A percentile compares a stretch with the other conserved stretches of the same genome.
These are phyloP conservation scores for Indicator indicator DNA, from an alignment of 2,113 vertebrate species.

Conservation along the genomic window DNA sequence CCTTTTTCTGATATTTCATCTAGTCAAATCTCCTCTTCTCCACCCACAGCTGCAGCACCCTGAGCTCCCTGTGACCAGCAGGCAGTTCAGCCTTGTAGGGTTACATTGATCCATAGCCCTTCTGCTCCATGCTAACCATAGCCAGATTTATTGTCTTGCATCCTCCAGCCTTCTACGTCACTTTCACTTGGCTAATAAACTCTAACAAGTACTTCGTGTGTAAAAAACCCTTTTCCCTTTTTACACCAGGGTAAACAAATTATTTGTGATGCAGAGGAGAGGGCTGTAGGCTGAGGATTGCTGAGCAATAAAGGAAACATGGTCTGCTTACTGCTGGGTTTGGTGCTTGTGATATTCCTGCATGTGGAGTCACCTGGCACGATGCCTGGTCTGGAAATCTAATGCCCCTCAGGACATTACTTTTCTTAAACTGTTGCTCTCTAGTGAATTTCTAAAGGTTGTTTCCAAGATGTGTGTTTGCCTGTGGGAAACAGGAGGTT, in stretches of 20 bases:
- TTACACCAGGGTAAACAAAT: slow-evolving; percentile 70
- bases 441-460: background rate
- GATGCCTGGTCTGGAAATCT: slow-evolving; percentile 32
- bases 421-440: slow-evolving; percentile 19
- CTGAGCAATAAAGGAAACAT: slow-evolving; percentile 56
- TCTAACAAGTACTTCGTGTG: background rate
- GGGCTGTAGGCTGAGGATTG: slow-evolving; percentile 35
- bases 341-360: slow-evolving; percentile 34
- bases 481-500: background rate
- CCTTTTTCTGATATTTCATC: background rate
- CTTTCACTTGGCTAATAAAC: slow-evolving; percentile 33
- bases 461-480: background rate
- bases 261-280: background rate
- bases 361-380: slow-evolving; percentile 53
- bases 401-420: slow-evolving; percentile 46
- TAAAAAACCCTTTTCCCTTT: slow-evolving; percentile 21
- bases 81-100: background rate
- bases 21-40: background rate
- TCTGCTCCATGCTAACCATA: background rate
- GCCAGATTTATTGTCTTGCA: slow-evolving; percentile 50
- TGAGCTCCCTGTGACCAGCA: background rate
- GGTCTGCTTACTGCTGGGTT: slow-evolving; percentile 28
- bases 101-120: background rate
- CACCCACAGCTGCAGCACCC: background rate
- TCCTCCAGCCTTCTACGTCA: slow-evolving; percentile 31